Percentiles rank a stretch among this genome's conserved stretches.
Evolutionary conservation across 2,113 vertebrate species (phyloP).

Genomic region (human (Homo sapiens)): GRCh38 chr3:13261001-13261500

Average conservation of each 20-base stretch:
- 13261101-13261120: not conserved
- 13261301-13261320: not conserved
- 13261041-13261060: not conserved
- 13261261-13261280: not conserved
- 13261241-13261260: not conserved
- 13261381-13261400: not conserved
- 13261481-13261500: not conserved
- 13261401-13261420: not conserved
- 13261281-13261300: not conserved
- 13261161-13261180: fast-evolving
- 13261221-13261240: not conserved
- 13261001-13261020: not conserved
- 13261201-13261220: not conserved
- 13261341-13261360: not conserved
- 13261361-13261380: not conserved
- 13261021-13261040: not conserved
- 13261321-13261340: too few relatives aligned
- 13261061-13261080: not conserved
- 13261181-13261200: not conserved
- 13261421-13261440: not conserved
- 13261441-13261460: not conserved
- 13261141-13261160: not conserved
- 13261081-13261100: not conserved
- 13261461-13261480: not conserved
- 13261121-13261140: fast-evolving